phyloP scores from a whole-genome alignment of 64 coral and sea anemone genomes.

The Stichodactyla helianthus region DNA sequence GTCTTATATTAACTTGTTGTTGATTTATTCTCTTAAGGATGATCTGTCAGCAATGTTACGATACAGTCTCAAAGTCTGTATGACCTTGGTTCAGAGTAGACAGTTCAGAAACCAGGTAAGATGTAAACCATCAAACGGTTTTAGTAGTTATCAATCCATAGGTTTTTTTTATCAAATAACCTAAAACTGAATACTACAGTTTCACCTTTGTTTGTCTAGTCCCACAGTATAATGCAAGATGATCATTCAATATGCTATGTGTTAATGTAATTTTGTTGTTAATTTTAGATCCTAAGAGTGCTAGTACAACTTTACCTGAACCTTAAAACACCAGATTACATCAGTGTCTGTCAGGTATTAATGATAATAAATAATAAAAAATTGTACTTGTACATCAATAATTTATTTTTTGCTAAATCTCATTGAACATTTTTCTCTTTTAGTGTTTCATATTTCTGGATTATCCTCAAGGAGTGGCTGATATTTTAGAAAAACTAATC shows the following conservation, averaged over 20 bases:
- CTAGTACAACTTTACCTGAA: constrained; percentile 84
- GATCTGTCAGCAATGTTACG: constrained; percentile 80
- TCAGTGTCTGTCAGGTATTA: constrained; percentile 91
- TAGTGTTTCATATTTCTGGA: constrained; percentile 98
- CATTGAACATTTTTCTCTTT: constrained; percentile 9
- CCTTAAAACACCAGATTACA: constrained; percentile 96
- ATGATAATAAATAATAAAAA: not conserved
- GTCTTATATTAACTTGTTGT: not conserved
- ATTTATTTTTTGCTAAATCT: not conserved
- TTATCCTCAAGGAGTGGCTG: constrained; percentile 84
- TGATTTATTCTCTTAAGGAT: constrained; percentile 49
- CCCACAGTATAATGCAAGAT: too few relatives aligned
- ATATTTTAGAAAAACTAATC: constrained; percentile 92
- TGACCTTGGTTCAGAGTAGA: constrained; percentile 89
- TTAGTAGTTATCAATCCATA: not conserved
- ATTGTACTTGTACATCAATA: not conserved
- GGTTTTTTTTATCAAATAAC: not conserved
- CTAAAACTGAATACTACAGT: too few relatives aligned
- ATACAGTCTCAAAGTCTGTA: constrained; percentile 88
- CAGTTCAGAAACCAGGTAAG: constrained; percentile 93
- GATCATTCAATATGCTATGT: too few relatives aligned
- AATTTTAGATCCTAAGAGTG: constrained; percentile 59
- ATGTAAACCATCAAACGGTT: not conserved
- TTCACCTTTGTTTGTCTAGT: too few relatives aligned
- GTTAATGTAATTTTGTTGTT: not conserved